phyloP scores from a whole-genome alignment of 2,113 vertebrate genomes.

The Ammodramus savannarum region DNA sequence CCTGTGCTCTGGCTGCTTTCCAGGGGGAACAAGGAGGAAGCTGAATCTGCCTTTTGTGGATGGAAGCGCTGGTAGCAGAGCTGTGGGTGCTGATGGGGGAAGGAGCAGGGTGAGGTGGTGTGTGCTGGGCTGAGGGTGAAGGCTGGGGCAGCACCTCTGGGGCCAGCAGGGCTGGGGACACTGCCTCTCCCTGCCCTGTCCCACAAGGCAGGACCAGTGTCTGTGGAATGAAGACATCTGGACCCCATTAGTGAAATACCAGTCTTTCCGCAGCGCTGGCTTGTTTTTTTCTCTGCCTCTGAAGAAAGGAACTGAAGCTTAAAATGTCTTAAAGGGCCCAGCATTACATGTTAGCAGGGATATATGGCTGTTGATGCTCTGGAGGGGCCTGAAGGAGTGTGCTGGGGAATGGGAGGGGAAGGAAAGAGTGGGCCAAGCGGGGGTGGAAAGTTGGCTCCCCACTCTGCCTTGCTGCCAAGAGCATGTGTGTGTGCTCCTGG shows the following conservation, averaged over 20 bases:
- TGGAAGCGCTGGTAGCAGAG: neutral
- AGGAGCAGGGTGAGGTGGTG: neutral
- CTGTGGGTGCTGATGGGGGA: neutral
- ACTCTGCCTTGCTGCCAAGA: conserved; percentile 22
- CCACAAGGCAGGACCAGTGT: neutral
- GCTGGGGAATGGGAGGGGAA: conserved; percentile 21
- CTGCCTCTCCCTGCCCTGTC: neutral
- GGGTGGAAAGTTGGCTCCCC: conserved; percentile 45
- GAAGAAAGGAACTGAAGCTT: conserved; percentile 51
- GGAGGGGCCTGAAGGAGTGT: conserved; percentile 37
- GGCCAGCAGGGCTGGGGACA: neutral
- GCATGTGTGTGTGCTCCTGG: conserved; percentile 49
- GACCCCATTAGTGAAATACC: conserved; percentile 67
- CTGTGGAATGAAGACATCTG: conserved; percentile 47
- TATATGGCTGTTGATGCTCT: neutral
- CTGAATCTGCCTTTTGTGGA: neutral
- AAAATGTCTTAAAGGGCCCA: conserved; percentile 46
- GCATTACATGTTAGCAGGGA: neutral
- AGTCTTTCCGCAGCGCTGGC: conserved; percentile 33
- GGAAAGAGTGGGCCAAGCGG: neutral
- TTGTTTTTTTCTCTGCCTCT: conserved; percentile 38
- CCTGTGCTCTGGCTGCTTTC: neutral
- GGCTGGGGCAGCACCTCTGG: neutral
- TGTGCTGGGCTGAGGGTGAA: neutral
- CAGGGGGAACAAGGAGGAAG: neutral